phyloP scores from a whole-genome alignment of 2,888 invertebrate genomes.

The Metacarcinus magister region DNA sequence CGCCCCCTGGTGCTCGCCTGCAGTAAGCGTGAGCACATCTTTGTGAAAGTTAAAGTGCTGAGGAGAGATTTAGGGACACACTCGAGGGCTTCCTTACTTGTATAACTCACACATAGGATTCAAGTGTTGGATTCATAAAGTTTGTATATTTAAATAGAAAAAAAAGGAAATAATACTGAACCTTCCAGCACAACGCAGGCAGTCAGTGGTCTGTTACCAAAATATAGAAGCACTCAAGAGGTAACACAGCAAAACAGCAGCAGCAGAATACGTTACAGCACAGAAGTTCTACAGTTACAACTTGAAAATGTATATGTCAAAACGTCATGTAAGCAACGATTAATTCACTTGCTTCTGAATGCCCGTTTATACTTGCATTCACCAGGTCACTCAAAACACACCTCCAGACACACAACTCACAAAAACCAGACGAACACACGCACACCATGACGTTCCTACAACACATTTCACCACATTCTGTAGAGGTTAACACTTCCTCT shows the following conservation, averaged over 20 bases:
- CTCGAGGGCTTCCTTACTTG: too few relatives aligned
- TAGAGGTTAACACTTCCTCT: background rate
- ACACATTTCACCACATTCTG: background rate
- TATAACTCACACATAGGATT: too few relatives aligned
- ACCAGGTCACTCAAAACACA: background rate
- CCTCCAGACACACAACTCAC: background rate
- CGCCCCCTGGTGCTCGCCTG: background rate
- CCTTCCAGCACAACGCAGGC: background rate
- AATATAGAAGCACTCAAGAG: background rate
- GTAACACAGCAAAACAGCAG: background rate
- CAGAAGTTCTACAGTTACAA: background rate
- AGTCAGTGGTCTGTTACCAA: background rate
- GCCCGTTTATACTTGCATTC: background rate
- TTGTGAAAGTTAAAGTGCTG: background rate
- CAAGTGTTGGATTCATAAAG: background rate
- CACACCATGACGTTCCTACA: background rate
- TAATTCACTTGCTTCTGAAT: background rate
- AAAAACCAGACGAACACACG: background rate
- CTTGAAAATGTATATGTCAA: background rate
- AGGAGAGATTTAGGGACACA: background rate
- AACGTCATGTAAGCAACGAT: background rate
- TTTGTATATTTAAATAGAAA: background rate
- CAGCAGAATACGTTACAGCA: background rate
- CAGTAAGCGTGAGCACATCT: background rate
- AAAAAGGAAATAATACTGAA: background rate